Evolutionary conservation across 1,140 invertebrate genomes (phyloP), one percentile per base, ranked within the genome.

Genomic region (Radopholus similis): DNA sequence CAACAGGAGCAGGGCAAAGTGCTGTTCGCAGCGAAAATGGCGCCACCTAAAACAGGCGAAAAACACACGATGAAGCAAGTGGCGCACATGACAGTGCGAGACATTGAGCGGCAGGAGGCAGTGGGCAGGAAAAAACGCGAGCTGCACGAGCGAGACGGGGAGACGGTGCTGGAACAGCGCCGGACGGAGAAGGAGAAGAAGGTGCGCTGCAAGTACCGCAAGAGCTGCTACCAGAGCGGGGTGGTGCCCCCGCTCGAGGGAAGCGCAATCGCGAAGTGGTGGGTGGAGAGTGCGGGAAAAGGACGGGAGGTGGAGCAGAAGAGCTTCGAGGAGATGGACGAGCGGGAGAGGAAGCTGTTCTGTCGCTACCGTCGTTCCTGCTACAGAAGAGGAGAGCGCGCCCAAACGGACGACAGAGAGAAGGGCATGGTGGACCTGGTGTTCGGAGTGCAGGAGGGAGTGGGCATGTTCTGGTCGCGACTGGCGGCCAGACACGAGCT

Each of bases 161-260:
- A 62, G n/a, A 30, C n/a, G 30, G 59, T 62, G 18, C 28, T 62
- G 42, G 59, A 35, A 9, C 13, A 62, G 13, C 47, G 35, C 18
- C 30, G 59, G 59, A 34, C 18, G 11, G 59, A 47, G 47, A 18
- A 34, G 21, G 59, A 62, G 49, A 42, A 32, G 28, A 62, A 62
- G 34, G 32, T 47, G 13, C 59, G 59, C 32, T 62, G 59, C 32
- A 62, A 62, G 18, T 62, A 62, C 34, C 26, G 59, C 13, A 42
- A 34, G 18, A 62, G 59, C 30, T 62, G 59, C 18, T 62, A 62
- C 49, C 18, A 4, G 2, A 62, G 11, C 15, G 59, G 59, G 18
- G 18, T 26, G 30, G 23, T n/a, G 49, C 59, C 59, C 13, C 13
- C 15, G 32, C 40, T 62, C 8, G 49, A 23, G 32, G 18, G 32